Base-by-base conservation (phyloP, 1,140 invertebrate species). In the Stegodyphus dumicola region DNA sequence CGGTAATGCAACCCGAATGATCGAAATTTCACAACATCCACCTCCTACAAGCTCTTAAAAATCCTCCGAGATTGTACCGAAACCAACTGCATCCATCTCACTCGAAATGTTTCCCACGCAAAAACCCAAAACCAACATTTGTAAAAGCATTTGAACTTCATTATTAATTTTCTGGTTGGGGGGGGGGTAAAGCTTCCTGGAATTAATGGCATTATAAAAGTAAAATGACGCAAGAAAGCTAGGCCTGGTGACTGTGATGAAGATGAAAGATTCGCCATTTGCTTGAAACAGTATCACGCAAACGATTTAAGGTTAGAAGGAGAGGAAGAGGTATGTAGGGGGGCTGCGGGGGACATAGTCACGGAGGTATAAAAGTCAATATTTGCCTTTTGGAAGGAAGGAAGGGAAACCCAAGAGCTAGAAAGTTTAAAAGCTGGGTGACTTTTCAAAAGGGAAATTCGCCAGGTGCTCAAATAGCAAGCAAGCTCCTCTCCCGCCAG, bases 341-440 rank as follows among this genome's bases (percentile, higher is more conserved):
- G 33, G 33, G 33, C 33, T 33, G 33, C 3, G 33, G 33, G 33
- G 33, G 33, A 33, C 33, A 56, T 48, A 64, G 78, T 54, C 51
- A 51, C 10, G 70, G 69, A 18, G 67, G 67, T 17, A 52, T 64
- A 60, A 65, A 64, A 73, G 78, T 73, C 78, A 81, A 81, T 81
- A 81, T 81, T 81, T 81, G 78, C 78, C 70, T 73, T 81, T 81
- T n/a, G 17, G 66, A 66, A 64, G 17, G 66, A 66, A 66, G 64
- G 48, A 69, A 49, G 56, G 10, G 69, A 71, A 73, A 18, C 60
- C 56, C n/a, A 10, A 13, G 51, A 17, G 54, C 67, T 73, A 15
- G 52, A 56, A 73, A 64, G 64, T 51, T 18, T 53, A 76, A 60
- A 18, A 73, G 4, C 6, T n/a, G 77, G 51, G 53, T 51, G 76